These are phyloP conservation scores for Aphodius granarius DNA, from an alignment of 2,888 invertebrate species.

Conservation along the genomic window DNA sequence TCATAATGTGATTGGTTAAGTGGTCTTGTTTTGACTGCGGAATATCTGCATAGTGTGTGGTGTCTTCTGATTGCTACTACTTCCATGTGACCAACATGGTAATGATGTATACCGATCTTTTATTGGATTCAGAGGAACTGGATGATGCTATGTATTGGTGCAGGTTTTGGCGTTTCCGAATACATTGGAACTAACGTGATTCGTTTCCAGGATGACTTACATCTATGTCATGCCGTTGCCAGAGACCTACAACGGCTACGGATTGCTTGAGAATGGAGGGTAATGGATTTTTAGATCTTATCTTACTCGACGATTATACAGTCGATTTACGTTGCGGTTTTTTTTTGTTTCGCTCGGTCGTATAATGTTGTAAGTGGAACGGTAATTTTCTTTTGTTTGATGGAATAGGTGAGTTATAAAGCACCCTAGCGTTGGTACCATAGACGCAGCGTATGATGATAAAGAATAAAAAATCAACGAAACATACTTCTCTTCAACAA, in stretches of 20 bases:
- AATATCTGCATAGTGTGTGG: background rate
- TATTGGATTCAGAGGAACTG: background rate
- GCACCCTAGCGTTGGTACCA: too few species aligned
- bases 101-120: background rate
- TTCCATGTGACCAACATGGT: background rate
- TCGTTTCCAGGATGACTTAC: constrained; percentile 49
- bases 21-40: background rate
- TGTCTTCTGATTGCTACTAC: background rate
- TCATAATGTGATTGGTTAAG: background rate
- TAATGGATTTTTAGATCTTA: constrained; percentile 33
- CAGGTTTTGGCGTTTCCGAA: background rate
- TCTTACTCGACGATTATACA: constrained; percentile 7
- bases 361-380: background rate
- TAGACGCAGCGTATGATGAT: too few species aligned
- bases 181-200: background rate
- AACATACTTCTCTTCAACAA: too few species aligned
- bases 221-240: constrained; percentile 53
- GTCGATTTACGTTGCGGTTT: constrained; percentile 10
- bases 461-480: too few species aligned
- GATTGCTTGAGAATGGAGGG: constrained; percentile 49
- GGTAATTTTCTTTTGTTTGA: background rate
- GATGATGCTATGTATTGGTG: background rate
- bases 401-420: too few species aligned
- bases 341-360: constrained; percentile 21
- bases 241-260: constrained; percentile 49